A percentile compares a stretch with the other conserved stretches of the same genome.
These are phyloP conservation scores for Noctilio leporinus DNA, from an alignment of 2,113 vertebrate genomes.

Conservation along the genomic window DNA sequence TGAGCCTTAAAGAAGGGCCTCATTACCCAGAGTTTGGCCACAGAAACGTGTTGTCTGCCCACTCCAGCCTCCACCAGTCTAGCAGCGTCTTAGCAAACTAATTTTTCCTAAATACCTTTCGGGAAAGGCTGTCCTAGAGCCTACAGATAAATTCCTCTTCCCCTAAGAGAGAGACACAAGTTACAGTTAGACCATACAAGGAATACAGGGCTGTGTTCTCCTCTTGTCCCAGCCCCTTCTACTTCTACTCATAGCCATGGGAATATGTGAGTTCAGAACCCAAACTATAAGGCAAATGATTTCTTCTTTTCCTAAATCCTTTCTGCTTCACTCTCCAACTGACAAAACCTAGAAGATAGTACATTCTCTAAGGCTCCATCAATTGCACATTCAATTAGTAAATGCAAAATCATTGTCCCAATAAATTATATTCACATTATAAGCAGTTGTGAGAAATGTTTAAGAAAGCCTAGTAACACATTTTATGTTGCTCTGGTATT, in stretches of 20 bases:
- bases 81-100: neutral
- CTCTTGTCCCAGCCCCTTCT: neutral
- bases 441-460: neutral
- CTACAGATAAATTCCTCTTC: neutral
- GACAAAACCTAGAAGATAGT: neutral
- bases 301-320: neutral
- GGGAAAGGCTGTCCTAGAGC: neutral
- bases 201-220: neutral
- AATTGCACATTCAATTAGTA: neutral
- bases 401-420: neutral
- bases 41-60: neutral
- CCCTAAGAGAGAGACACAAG: neutral
- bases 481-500: neutral
- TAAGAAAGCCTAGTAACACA: neutral
- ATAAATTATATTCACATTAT: slow-evolving; percentile 25
- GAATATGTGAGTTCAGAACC: neutral
- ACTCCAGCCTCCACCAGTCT: neutral
- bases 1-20: neutral
- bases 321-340: neutral
- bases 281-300: neutral
- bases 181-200: neutral
- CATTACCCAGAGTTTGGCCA: neutral
- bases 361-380: neutral
- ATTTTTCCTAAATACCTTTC: neutral
- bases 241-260: neutral